These are phyloP conservation scores for Tachina lurida DNA, from an alignment of 2,888 invertebrate species.

Conservation along the genomic window DNA sequence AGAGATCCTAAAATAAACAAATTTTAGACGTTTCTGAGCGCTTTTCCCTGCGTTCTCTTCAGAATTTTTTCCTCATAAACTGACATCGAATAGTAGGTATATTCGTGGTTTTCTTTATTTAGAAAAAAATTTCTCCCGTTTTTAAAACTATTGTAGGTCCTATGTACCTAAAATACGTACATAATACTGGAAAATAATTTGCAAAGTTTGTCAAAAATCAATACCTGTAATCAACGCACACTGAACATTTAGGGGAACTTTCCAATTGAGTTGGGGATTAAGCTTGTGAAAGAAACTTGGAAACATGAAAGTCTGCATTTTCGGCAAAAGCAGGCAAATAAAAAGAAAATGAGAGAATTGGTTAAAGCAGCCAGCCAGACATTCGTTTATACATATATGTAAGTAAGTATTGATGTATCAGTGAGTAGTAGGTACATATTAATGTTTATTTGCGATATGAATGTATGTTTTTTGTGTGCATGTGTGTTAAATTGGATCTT, in stretches of 20 bases:
- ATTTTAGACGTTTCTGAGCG: no score
- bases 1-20: no score
- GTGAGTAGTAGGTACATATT: neutral
- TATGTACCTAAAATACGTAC: no score
- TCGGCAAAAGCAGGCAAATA: slow-evolving; percentile 53
- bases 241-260: neutral
- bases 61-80: no score
- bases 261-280: slow-evolving; percentile 5
- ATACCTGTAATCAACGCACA: neutral
- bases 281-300: slow-evolving; percentile 19
- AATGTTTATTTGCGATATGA: slow-evolving; percentile 3
- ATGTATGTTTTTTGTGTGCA: slow-evolving; percentile 7
- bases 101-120: no score
- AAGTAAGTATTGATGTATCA: neutral
- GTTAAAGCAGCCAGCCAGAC: slow-evolving; percentile 53
- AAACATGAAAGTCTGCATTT: slow-evolving; percentile 52
- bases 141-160: no score
- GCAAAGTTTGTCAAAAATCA: neutral
- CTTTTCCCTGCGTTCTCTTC: no score
- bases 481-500: slow-evolving; percentile 13
- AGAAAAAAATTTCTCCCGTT: no score
- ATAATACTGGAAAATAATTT: no score
- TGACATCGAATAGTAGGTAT: no score
- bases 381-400: slow-evolving; percentile 6
- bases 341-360: slow-evolving; percentile 54